Evolutionary conservation across 2,888 invertebrate genomes (phyloP), one percentile per base, ranked within the genome.

Genomic region (Ichneumoninae sp.): DNA sequence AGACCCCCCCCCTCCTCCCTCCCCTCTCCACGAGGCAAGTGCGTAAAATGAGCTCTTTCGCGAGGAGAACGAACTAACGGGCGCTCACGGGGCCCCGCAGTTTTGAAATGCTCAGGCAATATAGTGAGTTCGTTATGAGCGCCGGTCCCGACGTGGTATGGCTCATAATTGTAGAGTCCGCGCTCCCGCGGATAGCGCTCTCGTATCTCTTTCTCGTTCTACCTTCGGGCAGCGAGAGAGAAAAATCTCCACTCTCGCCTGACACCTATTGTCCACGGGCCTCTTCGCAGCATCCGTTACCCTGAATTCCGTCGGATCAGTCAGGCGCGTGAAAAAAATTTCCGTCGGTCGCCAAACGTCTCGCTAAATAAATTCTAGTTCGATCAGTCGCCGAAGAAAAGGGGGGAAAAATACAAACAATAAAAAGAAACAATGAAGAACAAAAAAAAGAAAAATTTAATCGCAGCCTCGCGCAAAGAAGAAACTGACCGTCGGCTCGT

Each of bases 81-180:
- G 54, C 36, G 69, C 78, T 74, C 73, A 54, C 70, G 44, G 63
- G 78, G 76, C 65, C 83, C 50, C 36, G 70, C 78, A 84, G 68
- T 85, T 88, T 86, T 85, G 86, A 87, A 88, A 87, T 87, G 81
- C 85, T 83, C 65, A 50, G 87, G 92, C 90, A 92, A 92, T 93
- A 93, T 93, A 92, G 90, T 90, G 89, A 90, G 92, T 93, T 93
- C 92, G 93, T 93, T 93, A 93, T 89, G 93, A 92, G 91, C 89
- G 88, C 87, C 79, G 83, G 85, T 69, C 44, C 88, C 91, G 93
- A 93, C 92, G 91, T 92, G 91, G 90, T 93, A 93, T 92, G 89
- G 92, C 92, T 93, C 92, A 91, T 93, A 93, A 93, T 93, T 93
- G 93, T 89, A 93, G 92, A 92, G 90, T 90, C 88, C 89, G 88